Evolutionary conservation across 2,797 vertebrate species (phyloP).

Genomic region (Petrocephalus schoutedeni): DNA sequence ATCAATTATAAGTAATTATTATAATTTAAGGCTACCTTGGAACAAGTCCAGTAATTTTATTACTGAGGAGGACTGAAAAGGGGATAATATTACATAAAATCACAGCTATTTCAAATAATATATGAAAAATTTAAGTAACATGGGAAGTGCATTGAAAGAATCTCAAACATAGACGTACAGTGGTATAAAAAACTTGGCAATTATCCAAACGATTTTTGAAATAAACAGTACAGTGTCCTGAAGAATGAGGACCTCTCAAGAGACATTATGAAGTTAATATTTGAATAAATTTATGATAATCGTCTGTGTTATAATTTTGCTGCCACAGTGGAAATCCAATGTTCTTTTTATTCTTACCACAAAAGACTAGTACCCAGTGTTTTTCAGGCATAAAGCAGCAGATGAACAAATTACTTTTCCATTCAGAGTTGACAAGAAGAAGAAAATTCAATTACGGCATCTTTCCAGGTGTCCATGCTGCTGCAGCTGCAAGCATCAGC

Average conservation of each 20-base stretch:
- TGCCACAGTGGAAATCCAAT: conserved; percentile 30
- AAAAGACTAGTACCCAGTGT: conserved; percentile 17
- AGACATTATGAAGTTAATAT: conserved; percentile 16
- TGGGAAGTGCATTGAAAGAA: background rate
- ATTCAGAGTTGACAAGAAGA: conserved; percentile 28
- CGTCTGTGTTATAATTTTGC: conserved; percentile 29
- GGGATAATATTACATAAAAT: conserved; percentile 7
- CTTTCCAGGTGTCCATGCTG: conserved; percentile 17
- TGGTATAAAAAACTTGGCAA: background rate
- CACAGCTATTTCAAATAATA: background rate
- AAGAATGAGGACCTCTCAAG: background rate
- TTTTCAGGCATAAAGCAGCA: conserved; percentile 21
- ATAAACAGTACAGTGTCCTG: background rate
- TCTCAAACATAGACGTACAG: background rate
- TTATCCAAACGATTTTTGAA: background rate
- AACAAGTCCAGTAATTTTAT: conserved; percentile 1
- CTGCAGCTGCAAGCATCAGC: conserved; percentile 10
- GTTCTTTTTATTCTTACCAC: conserved; percentile 4
- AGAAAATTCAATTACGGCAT: conserved; percentile 28
- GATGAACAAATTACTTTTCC: conserved; percentile 26
- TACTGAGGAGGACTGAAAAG: background rate
- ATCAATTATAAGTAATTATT: conserved; percentile 1
- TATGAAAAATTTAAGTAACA: background rate
- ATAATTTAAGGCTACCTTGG: conserved; percentile 11
- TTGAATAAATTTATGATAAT: conserved; percentile 28